Percentiles rank a stretch among this genome's conserved stretches.
Conservation (phyloP, 2,888 invertebrate species). For the Apamea sordens region DNA sequence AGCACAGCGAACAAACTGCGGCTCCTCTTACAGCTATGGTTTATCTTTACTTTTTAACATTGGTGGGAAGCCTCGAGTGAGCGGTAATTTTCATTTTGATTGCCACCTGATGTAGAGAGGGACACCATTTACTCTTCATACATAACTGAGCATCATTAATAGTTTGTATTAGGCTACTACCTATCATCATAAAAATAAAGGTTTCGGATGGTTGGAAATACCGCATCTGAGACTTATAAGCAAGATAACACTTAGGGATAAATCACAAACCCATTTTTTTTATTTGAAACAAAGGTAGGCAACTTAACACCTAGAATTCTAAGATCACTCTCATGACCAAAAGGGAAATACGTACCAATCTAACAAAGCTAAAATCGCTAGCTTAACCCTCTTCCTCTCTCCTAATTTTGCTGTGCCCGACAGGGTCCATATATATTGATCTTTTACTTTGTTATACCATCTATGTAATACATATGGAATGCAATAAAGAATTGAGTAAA, state of each 20-base stretch:
- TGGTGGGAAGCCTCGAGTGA: not conserved
- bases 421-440: too few species aligned
- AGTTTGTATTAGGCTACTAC: not conserved
- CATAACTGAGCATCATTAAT: not conserved
- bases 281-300: not conserved
- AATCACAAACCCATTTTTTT: not conserved
- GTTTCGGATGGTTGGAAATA: not conserved
- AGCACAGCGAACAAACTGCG: not conserved
- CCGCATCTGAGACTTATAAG: not conserved
- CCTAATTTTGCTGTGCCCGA: too few species aligned
- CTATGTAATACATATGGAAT: too few species aligned
- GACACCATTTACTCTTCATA: not conserved
- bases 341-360: too few species aligned
- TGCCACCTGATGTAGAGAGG: not conserved
- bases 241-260: not conserved
- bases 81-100: slow-evolving; percentile 14
- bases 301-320: not conserved
- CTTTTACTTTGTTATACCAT: too few species aligned
- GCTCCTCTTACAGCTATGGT: not conserved
- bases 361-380: too few species aligned
- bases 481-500: too few species aligned
- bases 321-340: not conserved
- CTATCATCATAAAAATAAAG: not conserved
- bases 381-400: too few species aligned
- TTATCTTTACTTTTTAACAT: not conserved